Evolutionary conservation across 2,797 vertebrate genomes (phyloP), one percentile per base, ranked within the genome.

Genomic region (Tauraco hartlaubi): DNA sequence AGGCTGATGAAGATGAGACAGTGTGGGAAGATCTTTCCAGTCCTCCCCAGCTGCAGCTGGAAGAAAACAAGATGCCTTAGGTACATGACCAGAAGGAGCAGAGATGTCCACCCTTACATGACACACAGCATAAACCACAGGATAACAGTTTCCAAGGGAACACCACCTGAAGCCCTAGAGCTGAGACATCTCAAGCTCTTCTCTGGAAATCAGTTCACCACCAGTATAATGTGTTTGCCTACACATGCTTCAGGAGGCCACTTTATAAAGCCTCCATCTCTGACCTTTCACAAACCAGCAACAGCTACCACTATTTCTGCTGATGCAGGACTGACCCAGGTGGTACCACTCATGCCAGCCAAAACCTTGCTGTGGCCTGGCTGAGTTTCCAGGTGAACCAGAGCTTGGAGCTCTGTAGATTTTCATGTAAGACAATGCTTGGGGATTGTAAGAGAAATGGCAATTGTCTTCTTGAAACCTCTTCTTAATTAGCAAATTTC

Each of bases 401-500:
- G 25, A 79, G 39, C 18, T 67, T 37, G n/a, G 31, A 75, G 29
- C 43, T 54, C 37, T 69, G 26, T 55, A 43, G 33, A 69, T 84
- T 90, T 85, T 81, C 39, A 16, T 49, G 11, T 33, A 84, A 75
- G 43, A 58, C 62, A 78, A 31, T 1, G 1, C n/a, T 78, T 41
- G 22, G 23, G 33, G 6, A 83, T 3, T 71, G 61, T 14, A 80
- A 52, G 46, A 89, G 43, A 94, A 95, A 88, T 31, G 26, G 18
- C 33, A 86, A 73, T 80, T 80, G 61, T 88, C 59, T 69, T 54
- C 48, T 2, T 90, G 88, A 94, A 94, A 68, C 35, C 31, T 35
- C 54, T 75, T 78, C 64, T 75, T 35, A 90, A 88, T 96, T 96
- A 69, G 55, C 55, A 81, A 69, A 73, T 88, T 86, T 90, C 90